Percentiles rank a stretch among this genome's conserved stretches.
Evolutionary conservation across 2,113 vertebrate species (phyloP).

Genomic region (Silurus glanis): DNA sequence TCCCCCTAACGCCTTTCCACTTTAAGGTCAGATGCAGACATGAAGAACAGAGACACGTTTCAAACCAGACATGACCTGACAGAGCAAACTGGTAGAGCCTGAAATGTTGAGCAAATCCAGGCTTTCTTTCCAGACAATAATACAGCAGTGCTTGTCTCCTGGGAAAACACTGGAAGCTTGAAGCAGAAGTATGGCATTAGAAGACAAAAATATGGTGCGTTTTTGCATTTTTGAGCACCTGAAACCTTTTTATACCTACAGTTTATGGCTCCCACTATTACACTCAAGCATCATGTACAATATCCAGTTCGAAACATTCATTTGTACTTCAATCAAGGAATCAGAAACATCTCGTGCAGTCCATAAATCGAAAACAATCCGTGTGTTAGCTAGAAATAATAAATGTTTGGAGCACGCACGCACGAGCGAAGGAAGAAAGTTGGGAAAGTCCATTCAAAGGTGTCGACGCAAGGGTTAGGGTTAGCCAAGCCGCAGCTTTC

Average conservation of each 20-base stretch:
- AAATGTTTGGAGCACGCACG: not conserved
- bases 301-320: not conserved
- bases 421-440: not conserved
- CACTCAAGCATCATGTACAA: not conserved
- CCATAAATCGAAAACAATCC: not conserved
- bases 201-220: not conserved
- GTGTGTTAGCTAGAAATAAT: conserved; percentile 5
- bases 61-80: conserved; percentile 27
- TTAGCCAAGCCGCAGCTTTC: conserved; percentile 33
- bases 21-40: conserved; percentile 30
- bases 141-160: not conserved
- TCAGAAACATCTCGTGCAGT: conserved; percentile 13
- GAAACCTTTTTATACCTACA: conserved; percentile 19
- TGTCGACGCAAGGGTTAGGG: not conserved
- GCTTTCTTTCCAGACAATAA: conserved; percentile 1
- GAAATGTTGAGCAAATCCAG: conserved; percentile 29
- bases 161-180: not conserved
- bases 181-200: not conserved
- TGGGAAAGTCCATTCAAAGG: not conserved
- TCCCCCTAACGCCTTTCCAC: conserved; percentile 1
- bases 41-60: not conserved
- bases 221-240: not conserved
- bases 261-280: not conserved
- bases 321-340: not conserved
- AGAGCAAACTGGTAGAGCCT: conserved; percentile 15